Evolutionary conservation across 1,140 invertebrate genomes (phyloP), one percentile per base, ranked within the genome.

Genomic region (Ceratosolen fusciceps): DNA sequence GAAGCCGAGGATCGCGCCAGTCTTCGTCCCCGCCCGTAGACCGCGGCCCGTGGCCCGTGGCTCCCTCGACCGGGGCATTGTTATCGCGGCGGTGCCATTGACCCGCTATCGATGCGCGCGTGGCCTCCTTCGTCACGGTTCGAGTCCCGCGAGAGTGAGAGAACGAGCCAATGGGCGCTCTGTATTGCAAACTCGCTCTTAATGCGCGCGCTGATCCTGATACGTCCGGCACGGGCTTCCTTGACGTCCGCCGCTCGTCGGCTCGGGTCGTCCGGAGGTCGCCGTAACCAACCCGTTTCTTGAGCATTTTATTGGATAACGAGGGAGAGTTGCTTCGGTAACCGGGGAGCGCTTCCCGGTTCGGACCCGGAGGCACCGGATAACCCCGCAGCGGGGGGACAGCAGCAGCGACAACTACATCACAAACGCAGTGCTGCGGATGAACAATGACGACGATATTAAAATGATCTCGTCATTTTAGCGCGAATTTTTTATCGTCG

Each of bases 61-160:
- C 39, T 19, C 49, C 19, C 14, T 16, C 4, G 7, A 16, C 7
- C 0, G 54, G 34, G 5, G 14, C 24, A 62, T 24, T 58, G 31
- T 60, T 72, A 52, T 73, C 43, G 43, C 2, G 21, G 4, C 34
- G 60, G n/a, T 79, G 77, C 77, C 77, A 79, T 79, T 79, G 77
- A 79, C 77, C 71, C 43, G 77, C 71, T 79, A 79, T 79, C 77
- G 52, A 49, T 52, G 70, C 29, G 26, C 37, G 29, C 52, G 12
- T 14, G 34, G 21, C 49, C 56, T 72, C 70, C 43, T 39, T 47
- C 67, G 56, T 78, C 70, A 67, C 43, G 77, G 67, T 73, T 78
- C 68, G 39, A 47, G 21, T 34, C 39, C 14, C 52, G n/a, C n/a
- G 39, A 39, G 58, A 21, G 34, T 24, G 72, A 75, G 60, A 47